Percentiles rank a stretch among this genome's conserved stretches.
phyloP scores from a whole-genome alignment of 92 coral and sea anemone species.

The Ricordea florida region DNA sequence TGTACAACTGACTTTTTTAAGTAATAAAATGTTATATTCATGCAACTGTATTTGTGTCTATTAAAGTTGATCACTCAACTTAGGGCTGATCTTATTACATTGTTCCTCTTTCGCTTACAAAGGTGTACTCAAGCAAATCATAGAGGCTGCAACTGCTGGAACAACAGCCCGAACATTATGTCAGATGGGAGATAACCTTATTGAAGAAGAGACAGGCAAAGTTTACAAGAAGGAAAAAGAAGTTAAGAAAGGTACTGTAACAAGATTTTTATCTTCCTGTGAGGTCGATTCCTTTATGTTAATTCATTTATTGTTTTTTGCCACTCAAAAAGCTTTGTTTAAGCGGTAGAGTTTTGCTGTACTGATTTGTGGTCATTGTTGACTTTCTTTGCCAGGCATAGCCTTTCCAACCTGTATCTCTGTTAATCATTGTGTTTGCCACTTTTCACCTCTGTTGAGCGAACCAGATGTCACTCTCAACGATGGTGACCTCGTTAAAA shows the following conservation, averaged over 20 bases:
- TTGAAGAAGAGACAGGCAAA: conserved; percentile 85
- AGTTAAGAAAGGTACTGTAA: conserved; percentile 96
- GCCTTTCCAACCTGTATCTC: conserved; percentile 98
- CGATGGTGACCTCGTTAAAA: conserved; percentile 93
- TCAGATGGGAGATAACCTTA: conserved; percentile 84
- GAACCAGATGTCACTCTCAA: conserved; percentile 76
- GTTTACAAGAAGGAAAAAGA: conserved; percentile 94
- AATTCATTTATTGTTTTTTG: not conserved
- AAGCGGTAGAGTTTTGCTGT: not conserved
- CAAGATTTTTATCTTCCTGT: too few relatives aligned
- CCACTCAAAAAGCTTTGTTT: not conserved
- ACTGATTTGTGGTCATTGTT: not conserved
- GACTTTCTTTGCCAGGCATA: conserved; percentile 58
- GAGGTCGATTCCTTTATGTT: too few relatives aligned
- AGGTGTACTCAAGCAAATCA: conserved; percentile 83
- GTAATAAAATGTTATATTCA: too few relatives aligned
- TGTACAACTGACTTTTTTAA: too few relatives aligned
- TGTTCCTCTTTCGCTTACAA: too few relatives aligned
- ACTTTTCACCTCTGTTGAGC: conserved; percentile 87
- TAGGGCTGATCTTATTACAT: too few relatives aligned
- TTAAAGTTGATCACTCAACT: too few relatives aligned
- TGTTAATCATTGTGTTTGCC: conserved; percentile 92
- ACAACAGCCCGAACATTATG: conserved; percentile 88
- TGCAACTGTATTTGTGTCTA: too few relatives aligned
- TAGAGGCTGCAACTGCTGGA: conserved; percentile 70